phyloP scores from a whole-genome alignment of 37 sponge, comb jelly and placozoan species.

The Aphrocallistes beatrix region DNA sequence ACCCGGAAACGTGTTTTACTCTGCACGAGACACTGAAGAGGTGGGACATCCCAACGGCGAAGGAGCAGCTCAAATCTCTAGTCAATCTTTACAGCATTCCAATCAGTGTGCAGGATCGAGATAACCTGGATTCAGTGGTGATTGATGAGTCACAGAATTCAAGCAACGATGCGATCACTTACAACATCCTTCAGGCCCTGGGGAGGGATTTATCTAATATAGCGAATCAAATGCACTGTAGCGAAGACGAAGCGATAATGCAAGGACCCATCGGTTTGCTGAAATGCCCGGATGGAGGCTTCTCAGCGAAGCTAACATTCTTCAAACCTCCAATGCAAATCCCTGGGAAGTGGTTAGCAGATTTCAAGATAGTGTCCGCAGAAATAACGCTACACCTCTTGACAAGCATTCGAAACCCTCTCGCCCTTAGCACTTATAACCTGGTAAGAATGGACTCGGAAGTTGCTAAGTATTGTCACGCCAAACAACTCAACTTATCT shows the following conservation, averaged over 20 bases:
- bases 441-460: background rate
- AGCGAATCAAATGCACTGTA: background rate
- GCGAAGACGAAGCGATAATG: background rate
- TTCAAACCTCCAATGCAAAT: background rate
- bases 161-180: background rate
- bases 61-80: background rate
- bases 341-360: background rate
- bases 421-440: background rate
- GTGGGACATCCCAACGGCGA: background rate
- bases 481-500: background rate
- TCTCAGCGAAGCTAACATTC: background rate
- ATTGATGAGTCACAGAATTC: background rate
- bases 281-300: background rate
- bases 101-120: background rate
- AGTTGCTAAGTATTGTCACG: conserved; percentile 4
- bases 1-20: background rate
- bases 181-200: background rate
- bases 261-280: background rate
- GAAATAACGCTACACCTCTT: background rate
- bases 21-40: background rate
- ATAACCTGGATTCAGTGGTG: background rate
- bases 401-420: background rate
- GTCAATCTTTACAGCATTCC: background rate
- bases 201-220: background rate
- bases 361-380: background rate